Conservation (phyloP, 2,888 invertebrate genomes). For the Netelia fuscicornis region DNA sequence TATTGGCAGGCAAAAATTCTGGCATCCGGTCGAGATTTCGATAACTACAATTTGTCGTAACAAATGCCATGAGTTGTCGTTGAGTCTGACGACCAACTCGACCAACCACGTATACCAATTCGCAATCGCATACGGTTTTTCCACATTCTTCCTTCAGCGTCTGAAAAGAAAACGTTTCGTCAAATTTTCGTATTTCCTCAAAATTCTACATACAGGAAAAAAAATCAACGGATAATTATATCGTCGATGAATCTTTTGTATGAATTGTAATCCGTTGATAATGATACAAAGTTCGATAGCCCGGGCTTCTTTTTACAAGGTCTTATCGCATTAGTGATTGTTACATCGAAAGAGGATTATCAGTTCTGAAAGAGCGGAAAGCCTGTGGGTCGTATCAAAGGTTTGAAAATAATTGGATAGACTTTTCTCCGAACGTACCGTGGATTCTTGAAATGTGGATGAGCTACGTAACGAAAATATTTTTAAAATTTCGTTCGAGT, state of each 20-base stretch:
- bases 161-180: conserved; percentile 78
- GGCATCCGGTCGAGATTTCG: conserved; percentile 87
- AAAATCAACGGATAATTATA: not conserved
- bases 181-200: not conserved
- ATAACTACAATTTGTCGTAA: conserved; percentile 89
- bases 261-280: not conserved
- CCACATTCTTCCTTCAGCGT: conserved; percentile 88
- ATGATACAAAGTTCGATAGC: not conserved
- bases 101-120: conserved; percentile 88
- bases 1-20: conserved; percentile 87
- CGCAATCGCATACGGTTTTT: conserved; percentile 87
- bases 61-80: conserved; percentile 87
- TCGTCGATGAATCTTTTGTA: not conserved
- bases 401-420: not conserved
- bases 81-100: conserved; percentile 79
- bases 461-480: no score
- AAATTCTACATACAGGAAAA: not conserved
- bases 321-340: not conserved
- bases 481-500: no score
- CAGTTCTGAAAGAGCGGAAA: not conserved
- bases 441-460: no score
- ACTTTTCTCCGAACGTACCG: not conserved
- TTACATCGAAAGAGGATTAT: not conserved
- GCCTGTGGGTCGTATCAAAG: not conserved
- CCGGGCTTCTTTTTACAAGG: not conserved